phyloP scores from a whole-genome alignment of 2,797 vertebrate genomes.

The Tauraco hartlaubi region DNA sequence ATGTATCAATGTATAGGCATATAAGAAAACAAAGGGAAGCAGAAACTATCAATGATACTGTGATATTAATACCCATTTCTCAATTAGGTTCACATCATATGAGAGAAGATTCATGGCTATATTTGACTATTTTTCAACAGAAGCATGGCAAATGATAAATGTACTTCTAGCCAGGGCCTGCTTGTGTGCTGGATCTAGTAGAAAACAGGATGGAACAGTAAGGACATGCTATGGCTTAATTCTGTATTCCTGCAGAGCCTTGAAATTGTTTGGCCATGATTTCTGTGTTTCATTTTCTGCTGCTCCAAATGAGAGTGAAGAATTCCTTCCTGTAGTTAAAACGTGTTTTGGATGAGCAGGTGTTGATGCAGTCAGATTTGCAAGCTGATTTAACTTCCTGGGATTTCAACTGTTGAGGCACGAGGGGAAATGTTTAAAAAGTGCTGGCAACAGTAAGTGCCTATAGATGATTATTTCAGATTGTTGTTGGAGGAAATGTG shows the following conservation, averaged over 20 bases:
- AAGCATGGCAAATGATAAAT: not conserved
- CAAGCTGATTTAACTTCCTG: constrained; percentile 60
- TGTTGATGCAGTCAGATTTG: constrained; percentile 44
- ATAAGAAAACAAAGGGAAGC: not conserved
- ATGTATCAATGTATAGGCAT: not conserved
- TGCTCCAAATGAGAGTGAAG: constrained; percentile 4
- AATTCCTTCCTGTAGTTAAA: constrained; percentile 55
- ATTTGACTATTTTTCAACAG: not conserved
- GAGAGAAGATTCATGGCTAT: not conserved
- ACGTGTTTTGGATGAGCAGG: constrained; percentile 45
- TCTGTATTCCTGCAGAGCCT: constrained; percentile 18
- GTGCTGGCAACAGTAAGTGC: not conserved
- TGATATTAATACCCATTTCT: not conserved
- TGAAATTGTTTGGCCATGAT: constrained; percentile 15
- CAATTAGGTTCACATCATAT: not conserved
- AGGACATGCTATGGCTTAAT: not conserved
- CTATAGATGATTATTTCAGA: constrained; percentile 35
- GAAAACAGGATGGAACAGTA: not conserved
- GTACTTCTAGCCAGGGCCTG: not conserved
- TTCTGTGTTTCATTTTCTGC: not conserved
- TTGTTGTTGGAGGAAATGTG: constrained; percentile 10
- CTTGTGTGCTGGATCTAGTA: not conserved
- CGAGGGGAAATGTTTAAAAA: not conserved
- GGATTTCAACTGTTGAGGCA: constrained; percentile 34
- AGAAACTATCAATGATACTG: not conserved